Evolutionary conservation across 2,797 vertebrate species (phyloP).

Genomic region (Lepus townsendii): DNA sequence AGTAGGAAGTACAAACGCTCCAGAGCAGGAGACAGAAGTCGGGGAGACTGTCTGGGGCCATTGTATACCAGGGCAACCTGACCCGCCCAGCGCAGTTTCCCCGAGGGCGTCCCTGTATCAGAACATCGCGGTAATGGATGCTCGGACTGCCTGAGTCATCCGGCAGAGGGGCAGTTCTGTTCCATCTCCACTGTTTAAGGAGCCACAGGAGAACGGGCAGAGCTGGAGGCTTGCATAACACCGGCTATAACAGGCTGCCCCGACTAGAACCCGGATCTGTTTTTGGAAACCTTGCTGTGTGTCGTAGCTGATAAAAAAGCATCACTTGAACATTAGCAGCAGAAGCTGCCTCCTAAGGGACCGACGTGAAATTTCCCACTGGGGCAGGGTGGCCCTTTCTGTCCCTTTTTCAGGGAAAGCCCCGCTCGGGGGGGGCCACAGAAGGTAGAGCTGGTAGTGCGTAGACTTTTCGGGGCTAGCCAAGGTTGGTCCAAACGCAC

Average conservation of each 20-base stretch:
- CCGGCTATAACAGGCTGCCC: background rate
- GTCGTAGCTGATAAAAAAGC: constrained; percentile 13
- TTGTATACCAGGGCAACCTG: constrained; percentile 37
- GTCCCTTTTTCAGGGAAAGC: background rate
- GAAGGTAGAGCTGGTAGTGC: too few relatives aligned
- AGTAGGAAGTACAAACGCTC: background rate
- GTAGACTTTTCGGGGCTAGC: background rate
- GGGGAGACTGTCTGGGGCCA: background rate
- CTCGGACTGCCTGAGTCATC: constrained; percentile 36
- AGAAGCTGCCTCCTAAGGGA: background rate
- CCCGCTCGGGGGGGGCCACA: background rate
- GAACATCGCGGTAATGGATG: background rate
- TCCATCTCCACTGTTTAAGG: rapidly evolving
- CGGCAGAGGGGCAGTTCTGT: background rate
- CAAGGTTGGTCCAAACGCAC: background rate
- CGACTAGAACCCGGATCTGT: rapidly evolving
- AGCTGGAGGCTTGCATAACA: background rate
- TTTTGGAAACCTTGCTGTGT: constrained; percentile 42
- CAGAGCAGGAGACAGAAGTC: background rate
- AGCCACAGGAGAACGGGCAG: background rate
- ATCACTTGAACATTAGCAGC: background rate
- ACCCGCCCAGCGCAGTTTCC: background rate
- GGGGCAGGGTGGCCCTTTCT: background rate
- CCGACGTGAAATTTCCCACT: background rate
- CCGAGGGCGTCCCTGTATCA: background rate